Evolutionary conservation across 2,888 invertebrate genomes (phyloP).

Genomic region (Eupsilia transversa): DNA sequence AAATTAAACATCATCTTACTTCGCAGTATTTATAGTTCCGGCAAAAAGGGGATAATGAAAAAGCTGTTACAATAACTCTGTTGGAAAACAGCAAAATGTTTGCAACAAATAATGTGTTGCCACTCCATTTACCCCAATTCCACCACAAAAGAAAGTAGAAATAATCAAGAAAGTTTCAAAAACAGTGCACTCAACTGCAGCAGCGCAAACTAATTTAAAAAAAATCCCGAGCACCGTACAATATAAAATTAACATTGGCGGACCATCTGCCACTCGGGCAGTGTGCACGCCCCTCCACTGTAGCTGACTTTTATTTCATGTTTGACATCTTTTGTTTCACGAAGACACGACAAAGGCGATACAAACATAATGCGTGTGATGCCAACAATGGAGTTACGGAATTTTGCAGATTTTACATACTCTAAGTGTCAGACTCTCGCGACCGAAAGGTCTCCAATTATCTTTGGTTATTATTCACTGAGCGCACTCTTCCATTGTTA

Average conservation of each 20-base stretch:
- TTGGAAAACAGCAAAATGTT: not conserved
- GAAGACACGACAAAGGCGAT: slow-evolving; percentile 1
- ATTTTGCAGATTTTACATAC: not conserved
- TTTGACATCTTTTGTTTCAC: slow-evolving; percentile 58
- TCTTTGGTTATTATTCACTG: not conserved
- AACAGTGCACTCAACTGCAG: slow-evolving; percentile 39
- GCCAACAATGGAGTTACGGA: slow-evolving; percentile 12
- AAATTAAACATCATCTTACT: not conserved
- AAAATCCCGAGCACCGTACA: slow-evolving; percentile 22
- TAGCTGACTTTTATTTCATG: slow-evolving; percentile 51
- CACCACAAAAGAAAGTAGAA: slow-evolving; percentile 25
- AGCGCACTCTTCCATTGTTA: slow-evolving; percentile 1
- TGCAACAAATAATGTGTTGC: not conserved
- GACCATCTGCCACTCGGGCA: slow-evolving; percentile 27
- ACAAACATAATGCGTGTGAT: slow-evolving; percentile 28
- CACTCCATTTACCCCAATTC: slow-evolving; percentile 11
- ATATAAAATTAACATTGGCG: slow-evolving; percentile 43
- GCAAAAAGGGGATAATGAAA: not conserved
- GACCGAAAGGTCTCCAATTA: too few species aligned
- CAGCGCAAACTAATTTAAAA: slow-evolving; percentile 54
- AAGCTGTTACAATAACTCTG: not conserved
- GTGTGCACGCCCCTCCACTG: slow-evolving; percentile 29
- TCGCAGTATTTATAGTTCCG: not conserved
- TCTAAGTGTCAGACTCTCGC: too few species aligned
- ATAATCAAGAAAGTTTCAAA: slow-evolving; percentile 44